These are phyloP conservation scores for Mallotus villosus DNA, from an alignment of 2,797 vertebrate species.

Conservation along the genomic window DNA sequence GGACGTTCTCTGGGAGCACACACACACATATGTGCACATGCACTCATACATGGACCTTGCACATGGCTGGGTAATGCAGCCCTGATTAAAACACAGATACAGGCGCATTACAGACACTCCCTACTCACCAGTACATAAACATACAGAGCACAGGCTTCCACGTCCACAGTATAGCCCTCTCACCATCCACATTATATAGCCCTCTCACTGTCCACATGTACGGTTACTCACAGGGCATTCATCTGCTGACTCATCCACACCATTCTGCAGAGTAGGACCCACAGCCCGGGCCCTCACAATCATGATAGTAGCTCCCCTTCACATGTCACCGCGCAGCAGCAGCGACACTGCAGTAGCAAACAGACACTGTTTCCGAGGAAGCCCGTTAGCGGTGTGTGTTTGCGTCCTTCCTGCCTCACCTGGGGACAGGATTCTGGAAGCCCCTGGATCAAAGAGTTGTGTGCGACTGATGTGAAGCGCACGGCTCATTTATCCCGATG, in stretches of 20 bases:
- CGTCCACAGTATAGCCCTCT: not conserved
- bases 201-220: not conserved
- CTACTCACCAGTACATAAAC: not conserved
- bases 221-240: not conserved
- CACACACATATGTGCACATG: not conserved
- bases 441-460: constrained; percentile 2
- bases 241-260: not conserved
- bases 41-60: constrained; percentile 3
- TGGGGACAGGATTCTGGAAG: constrained; percentile 22
- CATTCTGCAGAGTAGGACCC: not conserved
- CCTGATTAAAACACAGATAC: not conserved
- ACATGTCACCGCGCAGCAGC: not conserved
- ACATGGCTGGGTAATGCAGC: not conserved
- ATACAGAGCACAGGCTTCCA: not conserved
- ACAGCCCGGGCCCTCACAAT: not conserved
- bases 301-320: not conserved
- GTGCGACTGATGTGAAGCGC: constrained; percentile 27
- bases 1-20: constrained; percentile 19
- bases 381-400: not conserved
- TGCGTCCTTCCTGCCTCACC: constrained; percentile 10
- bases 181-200: not conserved
- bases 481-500: constrained; percentile 51
- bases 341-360: not conserved
- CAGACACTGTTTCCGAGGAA: not conserved
- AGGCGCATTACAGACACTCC: not conserved